These are phyloP conservation scores for Tetraodon nigroviridis DNA, from an alignment of 2,113 vertebrate species.

Conservation along the genomic window DNA sequence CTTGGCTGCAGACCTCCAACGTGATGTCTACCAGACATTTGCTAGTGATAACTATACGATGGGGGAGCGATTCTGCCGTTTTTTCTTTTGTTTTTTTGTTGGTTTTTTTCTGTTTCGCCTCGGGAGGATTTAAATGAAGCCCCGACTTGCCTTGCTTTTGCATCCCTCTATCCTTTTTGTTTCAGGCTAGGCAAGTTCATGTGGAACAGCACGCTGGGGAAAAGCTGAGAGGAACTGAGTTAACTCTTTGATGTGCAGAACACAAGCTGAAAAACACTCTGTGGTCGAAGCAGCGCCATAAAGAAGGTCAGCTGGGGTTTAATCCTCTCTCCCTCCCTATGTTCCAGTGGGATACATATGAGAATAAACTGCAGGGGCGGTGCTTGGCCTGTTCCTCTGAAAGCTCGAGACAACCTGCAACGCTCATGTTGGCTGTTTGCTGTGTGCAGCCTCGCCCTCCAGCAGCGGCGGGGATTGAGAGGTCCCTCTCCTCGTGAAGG, in stretches of 20 bases:
- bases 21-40: constrained; percentile 7
- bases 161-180: constrained; percentile 9
- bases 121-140: constrained; percentile 34
- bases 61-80: constrained; percentile 7
- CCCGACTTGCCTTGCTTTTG: constrained; percentile 33
- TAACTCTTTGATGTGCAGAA: constrained; percentile 31
- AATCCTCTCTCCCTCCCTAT: constrained; percentile 27
- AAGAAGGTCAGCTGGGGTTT: constrained; percentile 16
- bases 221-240: constrained; percentile 28
- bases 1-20: constrained; percentile 15
- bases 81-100: not conserved
- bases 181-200: constrained; percentile 21
- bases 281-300: constrained; percentile 27
- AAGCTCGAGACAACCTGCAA: constrained; percentile 30
- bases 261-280: constrained; percentile 38
- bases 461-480: constrained; percentile 40
- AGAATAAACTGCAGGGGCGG: constrained; percentile 14
- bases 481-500: constrained; percentile 48
- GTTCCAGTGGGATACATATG: constrained; percentile 30
- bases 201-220: constrained; percentile 13
- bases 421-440: constrained; percentile 22
- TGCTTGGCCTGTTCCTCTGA: constrained; percentile 43
- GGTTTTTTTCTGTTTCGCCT: constrained; percentile 37
- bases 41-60: constrained; percentile 19
- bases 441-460: constrained; percentile 41